Conservation (phyloP, 2,888 invertebrate genomes). For the Pristionchus arcanus region DNA sequence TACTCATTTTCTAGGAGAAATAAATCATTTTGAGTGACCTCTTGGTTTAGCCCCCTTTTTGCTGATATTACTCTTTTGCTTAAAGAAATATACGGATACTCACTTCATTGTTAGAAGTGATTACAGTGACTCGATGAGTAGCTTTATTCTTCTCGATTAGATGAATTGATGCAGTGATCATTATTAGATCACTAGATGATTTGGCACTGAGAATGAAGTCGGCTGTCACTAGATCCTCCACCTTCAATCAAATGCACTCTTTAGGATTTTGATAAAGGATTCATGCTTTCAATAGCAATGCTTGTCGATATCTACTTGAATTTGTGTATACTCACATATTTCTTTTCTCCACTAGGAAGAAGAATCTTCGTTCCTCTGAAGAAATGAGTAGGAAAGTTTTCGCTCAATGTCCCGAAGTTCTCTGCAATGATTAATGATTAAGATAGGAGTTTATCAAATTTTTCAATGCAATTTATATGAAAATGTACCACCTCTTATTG, state of each 20-base stretch:
- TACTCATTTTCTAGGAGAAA: neutral
- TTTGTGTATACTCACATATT: neutral
- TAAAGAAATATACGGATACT: neutral
- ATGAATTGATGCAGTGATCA: neutral
- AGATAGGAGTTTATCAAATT: neutral
- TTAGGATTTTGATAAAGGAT: neutral
- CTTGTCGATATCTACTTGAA: too few species aligned
- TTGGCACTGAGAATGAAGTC: constrained; percentile 29
- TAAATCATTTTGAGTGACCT: neutral
- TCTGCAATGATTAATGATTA: neutral
- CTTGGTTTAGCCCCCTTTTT: too few species aligned
- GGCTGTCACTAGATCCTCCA: constrained; percentile 32
- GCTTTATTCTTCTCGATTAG: constrained; percentile 9
- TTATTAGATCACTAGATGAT: neutral
- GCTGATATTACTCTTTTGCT: too few species aligned
- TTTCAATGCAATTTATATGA: neutral
- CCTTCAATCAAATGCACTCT: neutral
- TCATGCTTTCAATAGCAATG: neutral
- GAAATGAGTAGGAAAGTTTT: constrained; percentile 41
- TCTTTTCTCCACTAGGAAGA: constrained; percentile 9
- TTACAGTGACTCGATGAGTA: neutral
- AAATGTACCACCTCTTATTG: neutral
- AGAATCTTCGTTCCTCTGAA: constrained; percentile 47
- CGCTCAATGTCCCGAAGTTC: neutral
- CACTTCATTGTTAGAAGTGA: neutral